Conservation (phyloP, 1,140 invertebrate genomes). For the Pissodes strobi region DNA sequence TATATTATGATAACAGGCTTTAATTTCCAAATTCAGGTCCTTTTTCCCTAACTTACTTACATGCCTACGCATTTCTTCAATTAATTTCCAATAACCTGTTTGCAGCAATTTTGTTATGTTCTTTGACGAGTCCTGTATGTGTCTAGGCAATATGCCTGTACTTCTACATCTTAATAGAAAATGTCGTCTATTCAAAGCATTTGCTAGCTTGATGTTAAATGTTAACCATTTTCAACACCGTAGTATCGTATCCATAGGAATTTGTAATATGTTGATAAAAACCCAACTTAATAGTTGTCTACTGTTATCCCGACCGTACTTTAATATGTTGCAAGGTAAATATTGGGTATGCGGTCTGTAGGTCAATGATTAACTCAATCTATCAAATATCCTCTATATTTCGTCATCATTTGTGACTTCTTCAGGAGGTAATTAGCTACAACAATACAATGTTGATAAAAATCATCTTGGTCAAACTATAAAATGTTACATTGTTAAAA, state of each 20-base stretch:
- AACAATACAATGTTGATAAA: no score
- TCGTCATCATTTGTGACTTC: no score
- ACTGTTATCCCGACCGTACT: no score
- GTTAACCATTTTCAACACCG: not conserved
- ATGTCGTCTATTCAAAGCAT: not conserved
- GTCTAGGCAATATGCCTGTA: not conserved
- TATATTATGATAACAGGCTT: not conserved
- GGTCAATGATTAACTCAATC: no score
- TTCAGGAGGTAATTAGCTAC: no score
- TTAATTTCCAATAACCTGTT: not conserved
- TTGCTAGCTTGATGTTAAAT: not conserved
- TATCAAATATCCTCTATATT: no score
- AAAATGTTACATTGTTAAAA: no score
- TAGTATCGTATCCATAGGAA: not conserved
- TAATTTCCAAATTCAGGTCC: constrained; percentile 2
- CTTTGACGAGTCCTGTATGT: not conserved
- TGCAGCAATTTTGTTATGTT: not conserved
- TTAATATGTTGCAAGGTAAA: no score
- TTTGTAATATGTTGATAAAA: not conserved
- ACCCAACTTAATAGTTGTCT: no score
- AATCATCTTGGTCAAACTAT: no score
- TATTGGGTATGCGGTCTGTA: no score
- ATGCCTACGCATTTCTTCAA: not conserved
- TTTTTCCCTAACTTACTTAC: not conserved
- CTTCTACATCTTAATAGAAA: constrained; percentile 1